These are phyloP conservation scores for Tetrao urogallus DNA, from an alignment of 2,113 vertebrate genomes.

Conservation along the genomic window DNA sequence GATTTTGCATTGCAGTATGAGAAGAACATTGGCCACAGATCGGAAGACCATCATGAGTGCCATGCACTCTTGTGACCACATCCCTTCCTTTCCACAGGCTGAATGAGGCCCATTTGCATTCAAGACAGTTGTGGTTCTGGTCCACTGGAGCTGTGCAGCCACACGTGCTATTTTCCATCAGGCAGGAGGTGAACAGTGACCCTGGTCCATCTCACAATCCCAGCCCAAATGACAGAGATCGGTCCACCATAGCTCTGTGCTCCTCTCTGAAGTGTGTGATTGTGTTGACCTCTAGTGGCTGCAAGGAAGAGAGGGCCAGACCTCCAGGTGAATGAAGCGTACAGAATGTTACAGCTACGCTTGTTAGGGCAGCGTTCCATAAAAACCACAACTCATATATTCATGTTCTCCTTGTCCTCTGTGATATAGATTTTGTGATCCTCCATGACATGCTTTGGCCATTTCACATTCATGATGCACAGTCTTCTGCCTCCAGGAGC, in stretches of 20 bases:
- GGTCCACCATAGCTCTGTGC: accelerated
- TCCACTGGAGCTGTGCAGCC: neutral
- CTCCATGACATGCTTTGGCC: accelerated
- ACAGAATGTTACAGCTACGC: neutral
- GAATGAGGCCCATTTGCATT: too few species aligned
- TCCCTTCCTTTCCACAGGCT: accelerated
- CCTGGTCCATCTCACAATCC: accelerated
- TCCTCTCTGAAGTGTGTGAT: neutral
- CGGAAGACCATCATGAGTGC: neutral
- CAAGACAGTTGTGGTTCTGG: accelerated
- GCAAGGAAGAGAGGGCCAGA: neutral
- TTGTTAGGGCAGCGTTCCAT: neutral
- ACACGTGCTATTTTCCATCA: accelerated
- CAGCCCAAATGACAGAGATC: accelerated
- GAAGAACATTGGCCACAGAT: neutral
- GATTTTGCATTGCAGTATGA: neutral
- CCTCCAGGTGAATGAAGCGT: too few species aligned
- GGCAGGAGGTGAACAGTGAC: neutral
- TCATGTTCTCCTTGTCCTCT: neutral
- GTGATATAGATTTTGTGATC: accelerated
- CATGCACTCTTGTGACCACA: accelerated
- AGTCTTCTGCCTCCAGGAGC: neutral
- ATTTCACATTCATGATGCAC: accelerated
- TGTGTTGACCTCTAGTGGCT: conserved; percentile 61
- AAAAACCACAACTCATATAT: neutral